These are phyloP conservation scores for Catostylus mosaicus DNA, from an alignment of 30 jellyfish, hydroid and myxozoan genomes.

Conservation along the genomic window DNA sequence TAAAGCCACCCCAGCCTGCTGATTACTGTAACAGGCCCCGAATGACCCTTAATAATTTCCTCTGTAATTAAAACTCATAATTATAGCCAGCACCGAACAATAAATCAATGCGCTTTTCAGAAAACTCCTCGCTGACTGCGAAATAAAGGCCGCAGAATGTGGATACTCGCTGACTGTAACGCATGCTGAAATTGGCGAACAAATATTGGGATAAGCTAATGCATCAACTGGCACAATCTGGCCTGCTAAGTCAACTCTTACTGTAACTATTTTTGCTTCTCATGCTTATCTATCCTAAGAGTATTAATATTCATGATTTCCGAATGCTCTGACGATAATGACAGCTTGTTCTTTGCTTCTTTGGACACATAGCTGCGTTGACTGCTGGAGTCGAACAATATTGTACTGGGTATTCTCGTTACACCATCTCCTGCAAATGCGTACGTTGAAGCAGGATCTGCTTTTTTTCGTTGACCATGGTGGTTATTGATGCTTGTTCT, in stretches of 20 bases:
- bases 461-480: not conserved
- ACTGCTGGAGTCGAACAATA: constrained; percentile 31
- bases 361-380: constrained; percentile 40
- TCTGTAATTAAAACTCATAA: constrained; percentile 4
- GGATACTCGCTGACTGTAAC: not conserved
- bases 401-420: no score
- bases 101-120: not conserved
- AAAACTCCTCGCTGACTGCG: not conserved
- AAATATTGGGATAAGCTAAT: no score
- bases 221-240: no score
- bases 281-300: constrained; percentile 12
- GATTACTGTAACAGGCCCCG: constrained; percentile 23
- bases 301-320: constrained; percentile 16
- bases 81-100: not conserved
- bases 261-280: not conserved
- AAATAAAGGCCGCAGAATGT: not conserved
- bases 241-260: not conserved
- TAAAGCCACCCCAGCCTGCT: constrained; percentile 22
- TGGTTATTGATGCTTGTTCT: not conserved
- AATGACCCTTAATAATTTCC: constrained; percentile 16
- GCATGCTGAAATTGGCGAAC: not conserved
- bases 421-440: not conserved
- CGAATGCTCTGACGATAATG: not conserved
- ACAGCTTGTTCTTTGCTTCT: constrained; percentile 31
- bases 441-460: not conserved